A percentile compares a stretch with the other conserved stretches of the same genome.
These are phyloP conservation scores for Xyrichtys novacula DNA, from an alignment of 2,797 vertebrate genomes.

Conservation along the genomic window DNA sequence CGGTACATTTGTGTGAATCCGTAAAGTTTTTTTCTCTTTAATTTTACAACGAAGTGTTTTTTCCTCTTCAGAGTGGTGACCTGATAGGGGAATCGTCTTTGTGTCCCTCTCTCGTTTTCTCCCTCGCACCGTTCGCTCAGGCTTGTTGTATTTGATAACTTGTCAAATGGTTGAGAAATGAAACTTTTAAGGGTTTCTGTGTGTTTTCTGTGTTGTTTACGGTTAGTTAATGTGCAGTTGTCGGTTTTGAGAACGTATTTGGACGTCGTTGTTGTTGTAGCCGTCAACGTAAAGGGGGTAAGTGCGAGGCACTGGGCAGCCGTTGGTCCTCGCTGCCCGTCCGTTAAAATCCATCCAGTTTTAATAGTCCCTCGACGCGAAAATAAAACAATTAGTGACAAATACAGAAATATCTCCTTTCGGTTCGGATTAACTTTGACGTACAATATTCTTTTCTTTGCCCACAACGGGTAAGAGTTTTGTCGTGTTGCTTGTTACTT, in stretches of 20 bases:
- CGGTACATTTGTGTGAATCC: slow-evolving; percentile 32
- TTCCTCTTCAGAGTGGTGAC: slow-evolving; percentile 72
- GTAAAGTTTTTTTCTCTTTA: slow-evolving; percentile 58
- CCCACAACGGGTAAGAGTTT: slow-evolving; percentile 47
- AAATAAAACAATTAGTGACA: slow-evolving; percentile 79
- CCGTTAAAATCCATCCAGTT: slow-evolving; percentile 70
- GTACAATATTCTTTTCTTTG: slow-evolving; percentile 46
- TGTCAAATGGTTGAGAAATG: slow-evolving; percentile 45
- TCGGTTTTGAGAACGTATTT: slow-evolving; percentile 35
- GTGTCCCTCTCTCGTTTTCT: slow-evolving; percentile 75
- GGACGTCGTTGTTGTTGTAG: slow-evolving; percentile 60
- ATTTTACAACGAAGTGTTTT: slow-evolving; percentile 56
- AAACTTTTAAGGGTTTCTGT: slow-evolving; percentile 52
- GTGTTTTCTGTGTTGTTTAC: slow-evolving; percentile 4
- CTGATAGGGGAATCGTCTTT: slow-evolving; percentile 85
- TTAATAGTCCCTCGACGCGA: slow-evolving; percentile 72
- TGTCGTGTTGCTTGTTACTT: slow-evolving; percentile 19
- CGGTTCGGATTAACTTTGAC: slow-evolving; percentile 60
- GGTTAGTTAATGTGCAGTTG: not conserved
- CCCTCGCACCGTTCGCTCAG: slow-evolving; percentile 58
- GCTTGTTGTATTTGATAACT: slow-evolving; percentile 58
- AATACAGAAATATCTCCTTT: slow-evolving; percentile 63
- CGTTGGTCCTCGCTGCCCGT: slow-evolving; percentile 83
- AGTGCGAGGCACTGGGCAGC: slow-evolving; percentile 69
- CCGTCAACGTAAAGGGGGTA: slow-evolving; percentile 52